phyloP scores from a whole-genome alignment of 2,797 vertebrate genomes.

The Aeoliscus strigatus region DNA sequence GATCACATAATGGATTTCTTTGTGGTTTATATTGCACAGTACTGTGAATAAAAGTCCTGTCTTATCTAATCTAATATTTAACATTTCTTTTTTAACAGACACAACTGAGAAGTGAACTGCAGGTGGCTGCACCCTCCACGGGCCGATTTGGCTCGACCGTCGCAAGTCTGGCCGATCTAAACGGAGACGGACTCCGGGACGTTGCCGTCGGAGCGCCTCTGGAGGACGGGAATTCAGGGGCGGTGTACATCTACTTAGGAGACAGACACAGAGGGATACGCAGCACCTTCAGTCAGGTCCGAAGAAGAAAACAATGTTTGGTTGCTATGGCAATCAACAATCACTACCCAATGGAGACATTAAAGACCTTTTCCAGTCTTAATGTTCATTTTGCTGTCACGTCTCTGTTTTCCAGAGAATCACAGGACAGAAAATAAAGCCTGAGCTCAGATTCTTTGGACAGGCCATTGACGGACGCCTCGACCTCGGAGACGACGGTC shows the following conservation, averaged over 20 bases:
- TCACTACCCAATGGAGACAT: no score
- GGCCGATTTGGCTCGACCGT: conserved; percentile 79
- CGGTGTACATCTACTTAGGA: conserved; percentile 82
- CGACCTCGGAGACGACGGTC: conserved; percentile 69
- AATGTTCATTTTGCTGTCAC: no score
- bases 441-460: conserved; percentile 73
- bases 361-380: no score
- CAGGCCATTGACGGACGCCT: conserved; percentile 73
- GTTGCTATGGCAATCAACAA: no score
- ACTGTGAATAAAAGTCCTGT: no score
- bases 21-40: no score
- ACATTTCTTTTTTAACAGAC: conserved; percentile 54
- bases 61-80: no score
- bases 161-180: conserved; percentile 76
- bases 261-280: conserved; percentile 53
- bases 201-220: conserved; percentile 84
- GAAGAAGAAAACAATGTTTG: background rate
- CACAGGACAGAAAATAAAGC: conserved; percentile 41
- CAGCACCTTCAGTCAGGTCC: conserved; percentile 73
- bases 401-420: conserved; percentile 64
- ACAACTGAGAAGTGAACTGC: conserved; percentile 15
- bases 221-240: conserved; percentile 75
- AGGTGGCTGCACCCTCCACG: conserved; percentile 45
- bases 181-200: conserved; percentile 78
- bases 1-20: background rate